Evolutionary conservation across 1,140 invertebrate species (phyloP), one percentile per base, ranked within the genome.

Genomic region (Phocides pigmalion): DNA sequence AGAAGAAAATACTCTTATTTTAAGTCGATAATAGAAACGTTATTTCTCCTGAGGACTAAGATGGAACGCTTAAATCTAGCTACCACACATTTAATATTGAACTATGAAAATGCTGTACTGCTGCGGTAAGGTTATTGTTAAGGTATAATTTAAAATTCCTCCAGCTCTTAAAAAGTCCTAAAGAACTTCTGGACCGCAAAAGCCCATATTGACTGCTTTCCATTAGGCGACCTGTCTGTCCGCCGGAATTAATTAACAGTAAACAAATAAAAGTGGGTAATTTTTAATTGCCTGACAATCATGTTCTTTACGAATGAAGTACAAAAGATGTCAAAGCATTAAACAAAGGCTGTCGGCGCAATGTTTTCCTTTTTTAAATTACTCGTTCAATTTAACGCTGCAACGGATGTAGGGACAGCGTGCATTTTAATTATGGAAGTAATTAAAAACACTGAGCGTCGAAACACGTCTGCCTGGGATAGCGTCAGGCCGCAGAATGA

Each of bases 371-470:
- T 67, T 62, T 67, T 35, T 61, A 65, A 66, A 70, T 72, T 72
- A 63, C 67, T 69, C 65, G 62, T 76, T 72, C 66, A 75, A 70
- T 78, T 72, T 72, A 59, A 67, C 67, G 58, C 62, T 71, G 68
- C 67, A 69, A 70, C 53, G 47, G 65, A 74, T 64, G 66, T 65
- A 65, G 44, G 64, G 49, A 16, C 37, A 50, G 42, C 69, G 62
- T 79, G 68, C 71, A 79, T 83, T 81, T 79, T 81, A 83, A 83
- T 81, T 76, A 77, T 72, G 74, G 77, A 78, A 71, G 69, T 74
- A 83, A 83, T 83, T 83, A 78, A 72, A 79, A 74, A 69, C 61
- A 61, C 63, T 64, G 32, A 61, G 49, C 41, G 41, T 35, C 50
- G 39, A 32, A 5, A 22, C 51, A 54, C 66, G 76, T 75, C 66